Conservation (phyloP, 2,797 vertebrate species). For the Rhyacichthys aspro region DNA sequence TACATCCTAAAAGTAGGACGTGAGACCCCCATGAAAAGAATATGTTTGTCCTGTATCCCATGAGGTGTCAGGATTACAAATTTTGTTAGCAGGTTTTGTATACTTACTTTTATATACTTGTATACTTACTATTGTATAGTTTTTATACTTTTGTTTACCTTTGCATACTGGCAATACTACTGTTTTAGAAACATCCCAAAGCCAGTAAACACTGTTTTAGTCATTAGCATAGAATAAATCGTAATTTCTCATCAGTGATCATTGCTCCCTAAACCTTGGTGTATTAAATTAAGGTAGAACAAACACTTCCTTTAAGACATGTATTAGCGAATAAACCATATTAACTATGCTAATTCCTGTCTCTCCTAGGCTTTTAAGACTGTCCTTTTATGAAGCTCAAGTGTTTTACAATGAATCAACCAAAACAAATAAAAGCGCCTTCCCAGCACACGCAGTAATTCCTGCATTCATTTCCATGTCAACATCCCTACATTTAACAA, state of each 20-base stretch:
- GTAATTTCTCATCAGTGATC: slow-evolving; percentile 1
- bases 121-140: too few relatives aligned
- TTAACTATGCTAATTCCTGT: slow-evolving; percentile 16
- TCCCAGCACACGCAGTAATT: slow-evolving; percentile 3
- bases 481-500: slow-evolving; percentile 35
- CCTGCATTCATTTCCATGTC: slow-evolving; percentile 31
- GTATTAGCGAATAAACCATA: slow-evolving; percentile 1
- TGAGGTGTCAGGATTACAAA: too few relatives aligned
- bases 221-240: background rate
- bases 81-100: too few relatives aligned
- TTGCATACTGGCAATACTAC: too few relatives aligned
- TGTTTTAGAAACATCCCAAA: too few relatives aligned
- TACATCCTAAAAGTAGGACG: too few relatives aligned
- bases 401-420: slow-evolving; percentile 43
- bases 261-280: background rate
- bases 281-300: background rate
- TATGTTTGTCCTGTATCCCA: too few relatives aligned
- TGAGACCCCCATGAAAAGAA: too few relatives aligned
- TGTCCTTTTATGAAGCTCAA: slow-evolving; percentile 16
- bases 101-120: too few relatives aligned
- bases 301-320: background rate
- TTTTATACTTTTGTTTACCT: too few relatives aligned
- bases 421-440: slow-evolving; percentile 32
- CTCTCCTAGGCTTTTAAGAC: slow-evolving; percentile 15
- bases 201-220: background rate